Evolutionary conservation across 2,797 vertebrate species (phyloP), one percentile per base, ranked within the genome.

Genomic region (Xenopus petersii): DNA sequence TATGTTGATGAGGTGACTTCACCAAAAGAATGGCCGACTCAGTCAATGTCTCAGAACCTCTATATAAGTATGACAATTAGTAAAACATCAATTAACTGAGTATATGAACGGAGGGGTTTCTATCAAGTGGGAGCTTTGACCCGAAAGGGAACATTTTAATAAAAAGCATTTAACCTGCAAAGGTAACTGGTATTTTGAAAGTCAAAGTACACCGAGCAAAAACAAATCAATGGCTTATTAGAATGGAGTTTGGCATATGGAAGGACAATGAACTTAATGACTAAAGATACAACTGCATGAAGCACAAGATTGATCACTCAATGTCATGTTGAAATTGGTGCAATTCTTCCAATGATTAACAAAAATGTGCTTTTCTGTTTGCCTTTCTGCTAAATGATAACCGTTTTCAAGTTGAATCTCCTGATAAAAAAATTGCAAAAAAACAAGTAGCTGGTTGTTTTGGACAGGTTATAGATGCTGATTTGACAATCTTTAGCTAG

Each of bases 271-370:
- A 93, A 94, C 93, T 80, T 83, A 86, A 87, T 85, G 88, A 87
- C 87, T 93, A 88, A 88, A 89, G 89, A 86, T 90, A 88, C 86
- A 89, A 91, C 90, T 91, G 89, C 90, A 89, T 82, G 89, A 89
- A 92, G 88, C 81, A 83, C 85, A 86, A 87, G 90, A 94, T 95
- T 92, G 95, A 93, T 95, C 93, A 93, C 88, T 89, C 88, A 88
- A 80, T 92, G 89, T 89, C 93, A 90, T 84, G 88, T 86, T 84
- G 90, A 87, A 91, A 92, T 91, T 87, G 90, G 92, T 91, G 91
- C 90, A 92, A 89, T 91, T 93, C 92, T 89, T 92, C 92, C 90
- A 98, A 99, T 99, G 93, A 98, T 98, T 99, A 98, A 99, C 93
- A 88, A 90, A 94, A 95, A 95, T 93, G 89, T 93, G 86, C 88